Conservation (phyloP, 1,140 invertebrate species). For the Neotoxoptera formosana region DNA sequence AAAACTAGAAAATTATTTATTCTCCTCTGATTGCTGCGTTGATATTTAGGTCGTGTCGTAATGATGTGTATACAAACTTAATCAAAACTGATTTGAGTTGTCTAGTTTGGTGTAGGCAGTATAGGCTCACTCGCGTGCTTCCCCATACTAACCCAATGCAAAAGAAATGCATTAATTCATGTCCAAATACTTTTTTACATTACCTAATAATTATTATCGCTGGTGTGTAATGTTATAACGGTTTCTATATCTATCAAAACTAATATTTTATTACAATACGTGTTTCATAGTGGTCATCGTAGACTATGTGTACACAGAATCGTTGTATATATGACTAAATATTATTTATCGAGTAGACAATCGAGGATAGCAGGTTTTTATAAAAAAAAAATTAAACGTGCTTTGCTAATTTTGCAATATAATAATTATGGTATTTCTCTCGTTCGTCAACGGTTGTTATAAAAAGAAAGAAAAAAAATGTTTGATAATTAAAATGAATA, state of each 20-base stretch:
- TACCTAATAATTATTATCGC: neutral
- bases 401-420: neutral
- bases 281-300: neutral
- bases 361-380: neutral
- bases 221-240: neutral
- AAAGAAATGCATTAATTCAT: neutral
- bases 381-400: neutral
- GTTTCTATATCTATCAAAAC: neutral
- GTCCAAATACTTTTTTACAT: neutral
- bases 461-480: neutral
- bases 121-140: neutral
- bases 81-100: neutral
- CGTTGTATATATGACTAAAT: neutral
- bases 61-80: neutral
- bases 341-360: neutral
- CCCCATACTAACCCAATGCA: neutral
- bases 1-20: constrained; percentile 6
- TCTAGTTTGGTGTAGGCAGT: neutral
- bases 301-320: neutral
- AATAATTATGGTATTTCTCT: neutral
- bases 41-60: neutral
- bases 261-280: neutral
- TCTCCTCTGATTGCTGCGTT: neutral
- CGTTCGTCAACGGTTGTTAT: neutral
- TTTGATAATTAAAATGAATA: neutral